These are phyloP conservation scores for Anisognathus igniventris DNA, from an alignment of 2,797 vertebrate genomes.

Conservation along the genomic window DNA sequence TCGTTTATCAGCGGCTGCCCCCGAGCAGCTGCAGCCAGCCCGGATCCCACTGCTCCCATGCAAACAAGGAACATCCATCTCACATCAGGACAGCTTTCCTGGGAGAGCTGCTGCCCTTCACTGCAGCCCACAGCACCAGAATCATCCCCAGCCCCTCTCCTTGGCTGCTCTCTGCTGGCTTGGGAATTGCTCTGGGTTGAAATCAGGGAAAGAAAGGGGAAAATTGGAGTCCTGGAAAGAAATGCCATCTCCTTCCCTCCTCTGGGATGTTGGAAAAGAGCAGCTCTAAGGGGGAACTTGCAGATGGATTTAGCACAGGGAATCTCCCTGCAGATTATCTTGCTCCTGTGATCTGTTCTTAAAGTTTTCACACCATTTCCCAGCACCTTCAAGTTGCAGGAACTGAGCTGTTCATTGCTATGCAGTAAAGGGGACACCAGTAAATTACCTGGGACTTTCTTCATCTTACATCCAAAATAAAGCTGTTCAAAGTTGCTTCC, in stretches of 20 bases:
- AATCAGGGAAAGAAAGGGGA: neutral
- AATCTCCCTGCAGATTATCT: neutral
- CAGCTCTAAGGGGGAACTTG: neutral
- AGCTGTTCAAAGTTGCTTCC: neutral
- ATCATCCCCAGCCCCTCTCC: neutral
- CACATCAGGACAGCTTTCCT: neutral
- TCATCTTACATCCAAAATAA: neutral
- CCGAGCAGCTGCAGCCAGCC: neutral
- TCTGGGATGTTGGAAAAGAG: neutral
- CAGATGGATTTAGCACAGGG: neutral
- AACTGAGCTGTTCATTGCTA: neutral
- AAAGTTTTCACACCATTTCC: neutral
- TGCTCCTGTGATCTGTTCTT: neutral
- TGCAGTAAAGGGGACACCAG: neutral
- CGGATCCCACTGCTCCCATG: neutral
- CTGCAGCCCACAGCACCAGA: neutral
- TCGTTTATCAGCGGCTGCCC: slow-evolving; percentile 27
- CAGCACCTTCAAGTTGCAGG: neutral
- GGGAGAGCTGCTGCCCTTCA: neutral
- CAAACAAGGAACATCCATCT: slow-evolving; percentile 32
- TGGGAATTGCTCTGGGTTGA: neutral
- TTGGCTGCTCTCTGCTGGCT: neutral
- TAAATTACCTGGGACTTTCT: neutral
- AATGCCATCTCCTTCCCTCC: neutral
- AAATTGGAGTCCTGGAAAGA: neutral